Evolutionary conservation across 2,888 invertebrate species (phyloP).

Genomic region (Netelia melanura): DNA sequence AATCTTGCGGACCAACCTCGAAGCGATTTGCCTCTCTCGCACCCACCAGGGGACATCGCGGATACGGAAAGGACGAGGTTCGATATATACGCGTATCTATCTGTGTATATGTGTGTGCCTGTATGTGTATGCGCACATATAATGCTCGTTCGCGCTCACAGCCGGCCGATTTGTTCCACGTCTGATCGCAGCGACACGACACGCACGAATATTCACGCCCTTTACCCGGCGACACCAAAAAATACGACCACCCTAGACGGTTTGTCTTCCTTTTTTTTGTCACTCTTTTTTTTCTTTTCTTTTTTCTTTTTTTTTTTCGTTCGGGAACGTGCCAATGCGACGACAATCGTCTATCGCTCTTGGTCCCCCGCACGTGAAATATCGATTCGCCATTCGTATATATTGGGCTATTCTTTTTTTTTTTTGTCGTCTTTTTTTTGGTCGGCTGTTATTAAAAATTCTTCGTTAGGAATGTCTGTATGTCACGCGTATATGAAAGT

Average conservation of each 20-base stretch:
- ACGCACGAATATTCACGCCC: conserved; percentile 67
- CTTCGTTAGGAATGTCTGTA: background rate
- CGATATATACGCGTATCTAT: conserved; percentile 11
- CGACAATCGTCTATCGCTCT: conserved; percentile 4
- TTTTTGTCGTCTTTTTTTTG: conserved; percentile 1
- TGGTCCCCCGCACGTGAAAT: conserved; percentile 47
- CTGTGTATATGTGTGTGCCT: background rate
- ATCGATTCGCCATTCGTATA: conserved; percentile 56
- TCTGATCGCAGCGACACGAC: conserved; percentile 67
- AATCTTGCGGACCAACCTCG: conserved; percentile 67
- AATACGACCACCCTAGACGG: conserved; percentile 2
- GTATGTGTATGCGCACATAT: background rate
- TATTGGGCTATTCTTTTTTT: conserved; percentile 16
- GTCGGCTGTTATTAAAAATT: background rate
- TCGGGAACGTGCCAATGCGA: conserved; percentile 53
- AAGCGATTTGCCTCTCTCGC: conserved; percentile 69
- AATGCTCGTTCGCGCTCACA: conserved; percentile 45
- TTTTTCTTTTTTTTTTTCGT: conserved; percentile 24
- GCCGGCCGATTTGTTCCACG: conserved; percentile 71
- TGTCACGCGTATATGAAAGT: background rate
- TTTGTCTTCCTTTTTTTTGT: conserved; percentile 29
- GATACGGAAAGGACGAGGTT: conserved; percentile 41
- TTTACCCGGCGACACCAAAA: conserved; percentile 27
- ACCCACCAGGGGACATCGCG: conserved; percentile 46
- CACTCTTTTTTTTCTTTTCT: conserved; percentile 26